Base-by-base conservation (phyloP, 2,797 vertebrate genomes). In the Microhierax caerulescens region DNA sequence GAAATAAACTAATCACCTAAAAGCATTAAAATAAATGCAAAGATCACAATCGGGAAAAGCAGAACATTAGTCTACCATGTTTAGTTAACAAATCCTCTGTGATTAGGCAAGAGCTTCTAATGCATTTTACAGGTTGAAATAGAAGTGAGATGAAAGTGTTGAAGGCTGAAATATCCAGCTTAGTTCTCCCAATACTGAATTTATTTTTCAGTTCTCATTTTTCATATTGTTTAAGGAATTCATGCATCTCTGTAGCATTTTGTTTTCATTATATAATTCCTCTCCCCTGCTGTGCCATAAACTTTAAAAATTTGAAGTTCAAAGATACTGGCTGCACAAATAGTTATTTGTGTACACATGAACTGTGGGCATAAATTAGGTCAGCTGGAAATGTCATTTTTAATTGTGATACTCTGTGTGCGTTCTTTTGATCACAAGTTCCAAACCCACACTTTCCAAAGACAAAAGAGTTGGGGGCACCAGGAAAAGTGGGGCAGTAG, bases 401-500 rank as follows among this genome's bases (percentile, higher is more conserved):
- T 91, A 95, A 91, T 93, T 91, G 89, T 63, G 84, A 92, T 77
- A 82, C 37, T 82, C 83, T 48, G 20, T 22, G 1, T 87, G 61
- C 84, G 61, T 83, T 91, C 94, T 89, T 95, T 88, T 72, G 56
- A 57, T 85, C 0, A 0, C 36, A 54, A 36, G 24, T 94, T 96
- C 53, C 64, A 92, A 89, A 93, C 45, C 63, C 60, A 23, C 43
- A 87, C 67, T 93, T 95, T 47, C 76, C 24, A 22, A 92, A 93
- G 75, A 96, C 95, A 96, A 96, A 95, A 76, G 92, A 86, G 22
- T 61, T 0, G 0, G 32, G 57, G 36, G 19, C 68, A 91, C 60
- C 72, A 82, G 60, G 68, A 85, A 91, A 96, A 96, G 68, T 93
- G 95, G 93, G 95, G 89, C 94, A 97, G 87, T 95, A 95, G 95